Evolutionary conservation across 2,797 vertebrate genomes (phyloP), one percentile per base, ranked within the genome.

Genomic region (Melanotaenia parkinsoni): DNA sequence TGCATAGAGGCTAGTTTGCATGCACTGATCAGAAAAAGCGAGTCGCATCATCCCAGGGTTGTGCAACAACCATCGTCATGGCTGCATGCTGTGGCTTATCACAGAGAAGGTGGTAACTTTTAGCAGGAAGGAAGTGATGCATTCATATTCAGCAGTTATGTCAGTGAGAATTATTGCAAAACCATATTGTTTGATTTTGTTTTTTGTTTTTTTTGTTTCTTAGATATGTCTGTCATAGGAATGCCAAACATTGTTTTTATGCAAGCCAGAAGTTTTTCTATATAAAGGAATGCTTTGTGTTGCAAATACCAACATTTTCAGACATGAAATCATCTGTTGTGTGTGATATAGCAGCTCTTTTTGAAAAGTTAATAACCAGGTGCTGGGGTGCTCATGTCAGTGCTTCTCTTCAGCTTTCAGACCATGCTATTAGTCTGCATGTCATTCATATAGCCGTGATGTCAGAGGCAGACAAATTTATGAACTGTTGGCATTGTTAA

Each of bases 341-440:
- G 59, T 38, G 37, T 66, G 32, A 70, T 63, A 60, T 47, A 57
- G 60, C 56, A 18, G 54, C 62, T 64, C 5, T 76, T 72, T 76
- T 38, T 78, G 63, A 78, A 65, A 75, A 32, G 32, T 58, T 86
- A 89, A 92, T 83, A 74, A 85, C 71, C 88, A 91, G 89, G 85
- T 92, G 85, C 57, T 63, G 56, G 1, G 14, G 24, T 64, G 9
- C 84, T 84, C 40, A 62, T 77, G 76, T 81, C 70, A 74, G 7
- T 45, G 58, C 51, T 60, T 76, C 71, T 61, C 10, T 71, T 82
- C 63, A 63, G 26, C 70, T 80, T 57, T 38, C 30, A 7, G 57
- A 74, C 61, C 51, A 28, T 61, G 40, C 69, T 74, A 66, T 87
- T 85, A 76, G 70, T 4, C 58, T 35, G 47, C 64, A 1, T 73